These are phyloP conservation scores for Cyprinodon variegatus DNA, from an alignment of 2,113 vertebrate species.

Conservation along the genomic window DNA sequence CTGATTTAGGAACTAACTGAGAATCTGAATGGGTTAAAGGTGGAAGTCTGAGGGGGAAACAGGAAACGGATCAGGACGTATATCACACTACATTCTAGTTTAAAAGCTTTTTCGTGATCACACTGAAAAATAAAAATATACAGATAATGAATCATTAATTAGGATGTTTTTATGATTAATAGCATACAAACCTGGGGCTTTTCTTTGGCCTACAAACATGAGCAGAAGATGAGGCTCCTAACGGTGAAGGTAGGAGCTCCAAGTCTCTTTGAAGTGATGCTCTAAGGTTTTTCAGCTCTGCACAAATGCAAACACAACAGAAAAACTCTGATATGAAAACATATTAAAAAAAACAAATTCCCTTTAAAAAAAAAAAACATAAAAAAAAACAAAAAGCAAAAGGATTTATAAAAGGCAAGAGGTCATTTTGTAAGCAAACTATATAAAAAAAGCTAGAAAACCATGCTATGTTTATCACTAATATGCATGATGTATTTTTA, in stretches of 20 bases:
- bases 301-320: constrained; percentile 9
- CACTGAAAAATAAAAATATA: not conserved
- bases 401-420: not conserved
- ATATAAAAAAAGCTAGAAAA: too few relatives aligned
- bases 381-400: not conserved
- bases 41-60: constrained; percentile 23
- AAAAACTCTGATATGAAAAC: not conserved
- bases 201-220: constrained; percentile 21
- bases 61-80: not conserved
- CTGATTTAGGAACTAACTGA: not conserved
- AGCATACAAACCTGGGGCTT: constrained; percentile 44
- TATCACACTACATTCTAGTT: not conserved
- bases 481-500: too few relatives aligned
- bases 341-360: not conserved
- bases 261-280: constrained; percentile 61
- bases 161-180: not conserved
- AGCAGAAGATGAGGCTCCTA: not conserved
- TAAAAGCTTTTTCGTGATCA: not conserved
- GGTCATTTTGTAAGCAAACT: not conserved
- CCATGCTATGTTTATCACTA: too few relatives aligned
- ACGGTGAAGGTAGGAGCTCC: constrained; percentile 35
- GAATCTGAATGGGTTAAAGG: constrained; percentile 22
- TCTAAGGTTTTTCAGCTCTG: constrained; percentile 70
- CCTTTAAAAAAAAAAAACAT: not conserved
- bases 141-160: not conserved